A percentile compares a stretch with the other conserved stretches of the same genome.
These are phyloP conservation scores for Spea bombifrons DNA, from an alignment of 2,113 vertebrate genomes.

Conservation along the genomic window DNA sequence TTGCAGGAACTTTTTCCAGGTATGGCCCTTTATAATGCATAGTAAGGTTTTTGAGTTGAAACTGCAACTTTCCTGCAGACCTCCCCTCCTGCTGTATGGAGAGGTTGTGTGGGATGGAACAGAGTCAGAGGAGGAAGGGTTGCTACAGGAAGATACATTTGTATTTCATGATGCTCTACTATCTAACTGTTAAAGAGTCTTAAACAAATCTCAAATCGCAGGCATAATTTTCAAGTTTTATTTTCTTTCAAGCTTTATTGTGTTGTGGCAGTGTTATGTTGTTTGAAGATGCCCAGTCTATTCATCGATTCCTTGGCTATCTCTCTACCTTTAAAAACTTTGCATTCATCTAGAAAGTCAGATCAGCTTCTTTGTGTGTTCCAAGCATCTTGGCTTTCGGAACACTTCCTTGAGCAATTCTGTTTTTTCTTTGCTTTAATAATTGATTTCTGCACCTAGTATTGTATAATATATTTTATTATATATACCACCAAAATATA, in stretches of 20 bases:
- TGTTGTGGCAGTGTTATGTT: background rate
- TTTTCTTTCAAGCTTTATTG: background rate
- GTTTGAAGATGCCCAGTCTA: background rate
- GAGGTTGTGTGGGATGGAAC: too few relatives aligned
- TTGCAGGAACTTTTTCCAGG: too few relatives aligned
- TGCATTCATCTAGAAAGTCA: background rate
- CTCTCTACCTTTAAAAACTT: conserved; percentile 1
- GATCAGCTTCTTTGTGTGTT: background rate
- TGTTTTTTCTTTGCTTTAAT: conserved; percentile 1
- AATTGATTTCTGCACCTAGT: conserved; percentile 9
- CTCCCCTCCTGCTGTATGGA: too few relatives aligned
- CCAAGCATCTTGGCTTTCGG: background rate
- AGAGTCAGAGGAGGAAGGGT: too few relatives aligned
- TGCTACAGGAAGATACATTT: too few relatives aligned
- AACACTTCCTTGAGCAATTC: background rate
- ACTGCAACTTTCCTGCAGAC: too few relatives aligned
- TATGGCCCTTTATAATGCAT: too few relatives aligned
- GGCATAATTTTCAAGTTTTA: background rate
- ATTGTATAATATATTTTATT: background rate
- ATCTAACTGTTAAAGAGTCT: too few relatives aligned
- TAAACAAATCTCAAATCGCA: too few relatives aligned
- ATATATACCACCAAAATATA: too few relatives aligned
- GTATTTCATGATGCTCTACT: too few relatives aligned
- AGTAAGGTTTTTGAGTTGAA: too few relatives aligned
- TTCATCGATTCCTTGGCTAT: background rate